phyloP scores from a whole-genome alignment of 2,113 vertebrate species.

The Pygathrix nemaeus region DNA sequence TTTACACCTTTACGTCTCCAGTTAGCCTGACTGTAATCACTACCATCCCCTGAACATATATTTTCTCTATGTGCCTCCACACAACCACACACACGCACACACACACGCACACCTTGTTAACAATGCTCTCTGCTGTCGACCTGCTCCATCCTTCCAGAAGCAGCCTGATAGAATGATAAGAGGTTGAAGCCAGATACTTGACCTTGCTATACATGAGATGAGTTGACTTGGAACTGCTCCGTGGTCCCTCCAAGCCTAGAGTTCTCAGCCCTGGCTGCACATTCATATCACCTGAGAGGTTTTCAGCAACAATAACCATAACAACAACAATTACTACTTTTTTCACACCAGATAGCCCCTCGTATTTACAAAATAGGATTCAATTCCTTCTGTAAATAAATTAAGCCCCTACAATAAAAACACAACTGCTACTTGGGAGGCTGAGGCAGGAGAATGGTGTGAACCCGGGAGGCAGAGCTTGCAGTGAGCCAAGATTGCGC shows the following conservation, averaged over 20 bases:
- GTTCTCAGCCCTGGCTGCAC: background rate
- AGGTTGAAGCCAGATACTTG: background rate
- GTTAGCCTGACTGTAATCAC: background rate
- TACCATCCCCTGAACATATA: fast-evolving
- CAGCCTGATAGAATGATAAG: background rate
- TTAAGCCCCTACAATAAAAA: slow-evolving; percentile 70
- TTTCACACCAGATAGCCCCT: slow-evolving; percentile 15
- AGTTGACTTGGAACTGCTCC: background rate
- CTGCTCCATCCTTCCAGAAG: background rate
- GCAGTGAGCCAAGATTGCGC: too few relatives aligned
- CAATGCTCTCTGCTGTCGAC: background rate
- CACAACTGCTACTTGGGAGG: background rate
- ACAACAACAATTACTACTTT: background rate
- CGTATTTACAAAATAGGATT: background rate
- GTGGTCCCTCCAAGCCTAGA: background rate
- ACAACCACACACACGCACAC: too few relatives aligned
- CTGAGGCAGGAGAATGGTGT: too few relatives aligned
- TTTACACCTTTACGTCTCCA: background rate
- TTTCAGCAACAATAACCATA: background rate
- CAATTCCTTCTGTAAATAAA: slow-evolving; percentile 57
- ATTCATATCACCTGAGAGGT: background rate
- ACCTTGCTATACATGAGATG: background rate
- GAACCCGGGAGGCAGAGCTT: too few relatives aligned
- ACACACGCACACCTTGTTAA: background rate
- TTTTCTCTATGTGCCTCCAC: background rate